Base-by-base conservation (phyloP, 2,888 invertebrate genomes). In the Athripsodes cinereus region DNA sequence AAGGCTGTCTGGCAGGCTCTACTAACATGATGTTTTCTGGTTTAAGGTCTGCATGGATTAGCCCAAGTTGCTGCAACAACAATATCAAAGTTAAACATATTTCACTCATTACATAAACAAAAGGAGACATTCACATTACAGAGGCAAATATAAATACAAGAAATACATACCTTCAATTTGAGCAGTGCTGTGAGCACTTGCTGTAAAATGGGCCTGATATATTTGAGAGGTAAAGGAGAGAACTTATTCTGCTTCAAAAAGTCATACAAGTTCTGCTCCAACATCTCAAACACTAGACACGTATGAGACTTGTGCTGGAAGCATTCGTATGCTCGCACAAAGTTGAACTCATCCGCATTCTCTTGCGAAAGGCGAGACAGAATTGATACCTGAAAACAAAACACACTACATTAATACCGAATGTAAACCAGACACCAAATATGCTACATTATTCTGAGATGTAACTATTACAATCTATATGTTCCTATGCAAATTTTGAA, bases 11-110 rank as follows among this genome's bases (percentile, higher is more conserved):
- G 59, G 90, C 90, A 50, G 98, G 99, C 78, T 99, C 98, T 66
- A 99, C 98, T 75, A 99, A 78, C 99, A 99, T 99, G 72, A 99
- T 99, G 79, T 99, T 99, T 79, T 99, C 99, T 18, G 99, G 99
- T 78, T 99, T 99, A 70, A 99, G 79, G 78, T 99, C 99, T 64
- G 99, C 99, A 79, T 99, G 99, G 72, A 99, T 99, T 70, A 99
- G 83, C 66, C 98, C 98, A 71, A 99, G 84, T 88, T 97, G 96
- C 90, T 96, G 81, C 47, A 78, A n/a, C n/a, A n/a, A n/a, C n/a
- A n/a, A n/a, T n/a, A n/a, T n/a, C n/a, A n/a, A n/a, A n/a, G 31
- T 31, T 31, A 6, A 31, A 11, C 31, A 31, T 6, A 31, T 6
- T 8, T 46, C n/a, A 5, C 46, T n/a, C n/a, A n/a, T n/a, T n/a